Evolutionary conservation across 2,888 invertebrate genomes (phyloP).

Genomic region (Lasiommata megera): DNA sequence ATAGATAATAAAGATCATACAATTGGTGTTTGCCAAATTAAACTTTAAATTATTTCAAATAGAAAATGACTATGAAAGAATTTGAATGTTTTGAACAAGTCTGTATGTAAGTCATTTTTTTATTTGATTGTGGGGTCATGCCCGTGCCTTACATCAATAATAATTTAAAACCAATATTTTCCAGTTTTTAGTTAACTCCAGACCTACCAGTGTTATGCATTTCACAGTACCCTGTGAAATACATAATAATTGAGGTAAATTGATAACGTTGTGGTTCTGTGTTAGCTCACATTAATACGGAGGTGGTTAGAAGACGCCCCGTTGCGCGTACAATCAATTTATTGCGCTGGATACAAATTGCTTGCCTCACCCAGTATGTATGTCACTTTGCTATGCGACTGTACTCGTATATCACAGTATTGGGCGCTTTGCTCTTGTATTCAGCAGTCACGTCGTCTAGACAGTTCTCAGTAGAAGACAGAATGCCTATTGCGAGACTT

Average conservation of each 20-base stretch:
- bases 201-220: no score
- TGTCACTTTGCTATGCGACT: conserved; percentile 43
- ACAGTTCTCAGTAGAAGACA: neutral
- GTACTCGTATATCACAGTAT: conserved; percentile 35
- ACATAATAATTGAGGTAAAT: neutral
- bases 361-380: conserved; percentile 44
- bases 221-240: neutral
- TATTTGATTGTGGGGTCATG: no score
- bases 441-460: neutral
- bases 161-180: no score
- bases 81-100: no score
- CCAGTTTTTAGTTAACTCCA: no score
- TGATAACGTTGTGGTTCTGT: conserved; percentile 18
- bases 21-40: no score
- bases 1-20: no score
- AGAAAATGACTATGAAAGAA: no score
- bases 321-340: conserved; percentile 73
- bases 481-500: no score
- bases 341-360: conserved; percentile 68
- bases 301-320: conserved; percentile 56
- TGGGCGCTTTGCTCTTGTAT: neutral
- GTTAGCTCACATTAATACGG: conserved; percentile 53
- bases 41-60: no score
- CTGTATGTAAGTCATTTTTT: no score
- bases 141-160: no score